Evolutionary conservation across 92 coral and sea anemone species (phyloP), one percentile per base, ranked within the genome.

Genomic region (Porites evermanni): DNA sequence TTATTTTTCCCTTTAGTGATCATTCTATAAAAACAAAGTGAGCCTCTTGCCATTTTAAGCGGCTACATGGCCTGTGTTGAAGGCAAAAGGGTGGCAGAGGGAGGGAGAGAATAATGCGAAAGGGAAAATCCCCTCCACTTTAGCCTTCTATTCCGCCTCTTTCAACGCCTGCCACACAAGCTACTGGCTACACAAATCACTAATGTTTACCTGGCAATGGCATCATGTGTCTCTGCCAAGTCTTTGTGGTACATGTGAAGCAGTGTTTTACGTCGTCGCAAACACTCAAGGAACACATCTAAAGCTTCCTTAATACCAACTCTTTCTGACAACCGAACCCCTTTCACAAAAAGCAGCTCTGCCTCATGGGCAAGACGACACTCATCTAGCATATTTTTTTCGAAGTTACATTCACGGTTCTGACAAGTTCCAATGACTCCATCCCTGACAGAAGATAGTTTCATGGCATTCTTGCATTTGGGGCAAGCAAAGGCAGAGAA

Each of bases 221-320:
- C 98, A 89, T 97, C 99, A 71, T 97, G 98, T 8, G 97, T 97
- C 80, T 97, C 99, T 0, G 98, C 99, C 91, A 97, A 85, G 60
- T 96, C 98, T 81, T 97, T 95, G 85, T 95, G 92, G 72, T 95
- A 91, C 44, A 61, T 85, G 64, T 97, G 97, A 20, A 97, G 92
- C 67, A 97, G 93, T 85, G 78, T 81, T 67, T 82, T 89, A n/a
- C 98, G 91, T 19, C 90, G 92, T 69, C 94, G 93, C 79, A 97
- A 74, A 65, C 99, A 95, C 72, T 95, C 99, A 29, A 89, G 88
- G 60, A 97, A 89, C 56, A 88, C 93, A 61, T 82, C 91, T 20
- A 97, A 77, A n/a, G 98, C 95, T 67, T 97, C 96, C 67, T 89
- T 85, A 14, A 83, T 91, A 17, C 95, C 95, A 11, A 92, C 98